Percentiles rank a stretch among this genome's conserved stretches.
Evolutionary conservation across 2,113 vertebrate species (phyloP).

Genomic region (Catharus minimus): DNA sequence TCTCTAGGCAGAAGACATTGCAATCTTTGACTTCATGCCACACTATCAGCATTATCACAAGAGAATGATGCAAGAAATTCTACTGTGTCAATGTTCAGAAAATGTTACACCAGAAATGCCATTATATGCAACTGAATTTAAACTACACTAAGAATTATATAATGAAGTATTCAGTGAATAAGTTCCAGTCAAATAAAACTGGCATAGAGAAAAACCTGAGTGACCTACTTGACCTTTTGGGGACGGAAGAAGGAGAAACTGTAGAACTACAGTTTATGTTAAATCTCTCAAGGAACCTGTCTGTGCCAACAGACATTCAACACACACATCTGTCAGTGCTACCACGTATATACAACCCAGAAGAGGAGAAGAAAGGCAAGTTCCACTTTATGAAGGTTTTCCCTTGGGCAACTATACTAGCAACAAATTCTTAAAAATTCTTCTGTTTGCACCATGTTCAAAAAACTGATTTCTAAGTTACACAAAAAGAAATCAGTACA

Average conservation of each 20-base stretch:
- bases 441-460: neutral
- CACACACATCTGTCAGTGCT: neutral
- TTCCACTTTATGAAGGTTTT: neutral
- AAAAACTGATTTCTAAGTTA: neutral
- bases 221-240: neutral
- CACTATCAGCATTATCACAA: neutral
- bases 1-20: neutral
- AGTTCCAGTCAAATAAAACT: neutral
- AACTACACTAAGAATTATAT: neutral
- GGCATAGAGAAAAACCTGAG: neutral
- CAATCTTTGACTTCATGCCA: neutral
- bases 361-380: neutral
- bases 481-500: neutral
- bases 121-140: neutral
- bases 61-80: neutral
- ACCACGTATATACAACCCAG: rapidly evolving
- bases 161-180: neutral
- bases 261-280: neutral
- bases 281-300: neutral
- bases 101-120: neutral
- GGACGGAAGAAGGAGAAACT: neutral
- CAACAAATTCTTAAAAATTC: neutral
- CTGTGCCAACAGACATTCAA: neutral
- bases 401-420: neutral
- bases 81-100: neutral